Evolutionary conservation across 2,113 vertebrate species (phyloP).

Genomic region (Pangasianodon gigas): DNA sequence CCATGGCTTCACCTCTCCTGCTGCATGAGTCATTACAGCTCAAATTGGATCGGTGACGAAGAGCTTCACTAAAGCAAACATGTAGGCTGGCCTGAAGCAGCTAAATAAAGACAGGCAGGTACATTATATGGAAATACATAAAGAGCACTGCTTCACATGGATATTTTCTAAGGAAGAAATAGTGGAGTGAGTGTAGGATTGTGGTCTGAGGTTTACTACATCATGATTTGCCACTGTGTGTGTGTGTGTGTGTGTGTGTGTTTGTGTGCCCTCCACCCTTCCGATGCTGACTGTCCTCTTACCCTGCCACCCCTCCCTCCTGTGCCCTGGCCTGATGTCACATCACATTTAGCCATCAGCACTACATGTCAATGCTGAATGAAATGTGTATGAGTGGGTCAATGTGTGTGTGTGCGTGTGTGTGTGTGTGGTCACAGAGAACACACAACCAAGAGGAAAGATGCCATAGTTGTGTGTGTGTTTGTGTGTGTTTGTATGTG

Average conservation of each 20-base stretch:
- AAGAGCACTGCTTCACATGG: neutral
- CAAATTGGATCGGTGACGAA: slow-evolving; percentile 46
- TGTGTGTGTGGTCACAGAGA: slow-evolving; percentile 23
- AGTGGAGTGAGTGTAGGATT: neutral
- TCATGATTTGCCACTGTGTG: slow-evolving; percentile 10
- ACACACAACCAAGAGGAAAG: neutral
- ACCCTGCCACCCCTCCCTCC: slow-evolving; percentile 46
- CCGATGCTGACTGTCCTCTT: slow-evolving; percentile 66
- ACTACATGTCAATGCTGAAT: slow-evolving; percentile 39
- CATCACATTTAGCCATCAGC: slow-evolving; percentile 71
- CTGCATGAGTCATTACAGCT: slow-evolving; percentile 49
- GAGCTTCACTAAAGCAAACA: slow-evolving; percentile 17
- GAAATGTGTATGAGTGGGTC: slow-evolving; percentile 16
- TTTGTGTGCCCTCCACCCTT: neutral
- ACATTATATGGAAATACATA: slow-evolving; percentile 3
- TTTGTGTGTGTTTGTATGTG: slow-evolving; percentile 24
- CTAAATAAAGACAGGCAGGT: slow-evolving; percentile 6
- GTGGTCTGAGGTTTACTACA: slow-evolving; percentile 34
- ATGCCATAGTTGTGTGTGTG: neutral
- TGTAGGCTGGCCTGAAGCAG: slow-evolving; percentile 20
- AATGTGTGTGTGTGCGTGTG: slow-evolving; percentile 52
- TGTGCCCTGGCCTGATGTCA: slow-evolving; percentile 70
- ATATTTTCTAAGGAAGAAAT: neutral
- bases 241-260: neutral
- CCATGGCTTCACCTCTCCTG: slow-evolving; percentile 36